Base-by-base conservation (phyloP, 2,113 vertebrate genomes). In the Paradisaea rubra region DNA sequence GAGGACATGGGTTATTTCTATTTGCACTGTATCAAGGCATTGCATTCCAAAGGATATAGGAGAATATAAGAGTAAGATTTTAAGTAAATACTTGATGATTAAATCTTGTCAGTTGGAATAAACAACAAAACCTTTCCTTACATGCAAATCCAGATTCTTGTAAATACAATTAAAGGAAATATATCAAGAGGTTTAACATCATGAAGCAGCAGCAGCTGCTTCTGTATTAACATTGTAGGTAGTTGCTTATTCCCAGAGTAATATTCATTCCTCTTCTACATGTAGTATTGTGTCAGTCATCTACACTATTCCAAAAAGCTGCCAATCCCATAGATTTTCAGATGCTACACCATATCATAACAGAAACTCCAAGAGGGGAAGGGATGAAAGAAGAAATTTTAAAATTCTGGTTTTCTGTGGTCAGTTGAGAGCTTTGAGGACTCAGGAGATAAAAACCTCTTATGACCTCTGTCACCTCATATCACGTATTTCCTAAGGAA, bases 111-210 rank as follows among this genome's bases (percentile, higher is more conserved):
- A 42, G 5, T 69, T 64, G 60, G 63, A 88, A 72, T 70, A 89
- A 77, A 50, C 52, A 86, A 83, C 63, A 93, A 95, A 89, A 70
- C 24, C 60, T 93, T 88, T 74, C 52, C 57, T 86, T 83, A 90
- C 42, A 81, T 68, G 64, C 50, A 92, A 93, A 92, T 90, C 30
- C 68, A 83, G 47, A 54, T 93, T 83, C 76, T 88, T 81, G 30
- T 91, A 81, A 93, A 83, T 70, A 83, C 42, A 91, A 50, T 53
- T 82, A 89, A 54, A 77, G 72, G 54, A 90, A 85, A 86, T 83
- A 63, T 6, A 86, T 50, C 74, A 90, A 66, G 54, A 88, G 39
- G 44, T 94, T 93, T 65, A 88, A 86, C 19, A 76, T 82, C 41
- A 80, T 28, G 50, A 85, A 80, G 59, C 45, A 81, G 42, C 80